Evolutionary conservation across 2,797 vertebrate species (phyloP), one percentile per base, ranked within the genome.

Genomic region (Pipistrellus pygmaeus): DNA sequence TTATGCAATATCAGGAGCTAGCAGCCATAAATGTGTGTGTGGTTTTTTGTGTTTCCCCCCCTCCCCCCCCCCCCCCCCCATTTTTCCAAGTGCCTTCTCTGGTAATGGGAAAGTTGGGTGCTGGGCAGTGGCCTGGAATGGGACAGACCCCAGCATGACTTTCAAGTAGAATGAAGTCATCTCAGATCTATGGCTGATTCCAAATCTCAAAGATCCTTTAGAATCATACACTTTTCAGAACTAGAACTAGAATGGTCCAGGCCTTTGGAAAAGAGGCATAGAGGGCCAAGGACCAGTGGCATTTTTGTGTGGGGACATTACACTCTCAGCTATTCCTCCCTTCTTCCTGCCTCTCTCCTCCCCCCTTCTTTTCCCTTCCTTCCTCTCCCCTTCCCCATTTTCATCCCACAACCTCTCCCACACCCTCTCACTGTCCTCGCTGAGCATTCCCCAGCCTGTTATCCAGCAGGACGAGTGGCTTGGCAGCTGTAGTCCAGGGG

Each of bases 401-500:
- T 57, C 17, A 71, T 18, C 44, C 30, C 4, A 32, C 30, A n/a
- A 2, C 32, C 5, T 53, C 41, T 57, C 76, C 89, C 64, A 60
- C 12, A 51, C 8, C 7, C 38, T 7, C 96, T 96, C 72, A 96
- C 95, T 88, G 25, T 94, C 44, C 66, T 96, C 85, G 1, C 62
- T 62, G 88, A 97, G 92, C 94, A 77, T 94, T 21, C 96, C 96
- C 96, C 97, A 97, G 66, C 96, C 93, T 0, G 97, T 96, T 46
- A 97, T 96, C 96, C 96, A 97, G 69, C 96, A 97, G 41, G 95
- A 68, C 0, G 1, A 13, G 51, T 68, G 8, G 11, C 3, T 41
- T 51, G 69, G 23, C 46, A 95, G 73, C 80, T 60, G 90, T 88
- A 89, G 5, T 48, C 46, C 91, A 60, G 69, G 48, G 18, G 12